These are phyloP conservation scores for Decapterus maruadsi DNA, from an alignment of 2,797 vertebrate species.

Conservation along the genomic window DNA sequence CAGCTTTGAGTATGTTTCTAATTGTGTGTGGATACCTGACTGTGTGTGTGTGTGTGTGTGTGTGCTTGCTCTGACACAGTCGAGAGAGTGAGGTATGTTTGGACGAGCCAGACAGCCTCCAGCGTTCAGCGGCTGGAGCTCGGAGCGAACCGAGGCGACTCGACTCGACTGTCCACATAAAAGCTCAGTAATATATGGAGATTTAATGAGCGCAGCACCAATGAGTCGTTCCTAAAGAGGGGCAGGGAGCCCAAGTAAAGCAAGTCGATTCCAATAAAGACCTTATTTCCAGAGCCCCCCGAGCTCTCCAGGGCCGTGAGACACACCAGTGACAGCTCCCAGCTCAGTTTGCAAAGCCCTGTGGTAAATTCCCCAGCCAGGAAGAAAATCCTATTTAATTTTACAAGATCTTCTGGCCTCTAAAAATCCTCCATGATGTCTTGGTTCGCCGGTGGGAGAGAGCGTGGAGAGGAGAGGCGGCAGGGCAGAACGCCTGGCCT, in stretches of 20 bases:
- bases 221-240: conserved; percentile 72
- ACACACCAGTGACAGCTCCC: conserved; percentile 81
- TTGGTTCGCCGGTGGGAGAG: conserved; percentile 62
- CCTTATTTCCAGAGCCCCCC: conserved; percentile 73
- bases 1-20: background rate
- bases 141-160: conserved; percentile 23
- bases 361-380: conserved; percentile 80
- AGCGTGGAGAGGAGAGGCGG: conserved; percentile 32
- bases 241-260: conserved; percentile 77
- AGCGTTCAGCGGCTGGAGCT: conserved; percentile 30
- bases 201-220: conserved; percentile 77
- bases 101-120: conserved; percentile 38
- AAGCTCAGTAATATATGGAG: conserved; percentile 69
- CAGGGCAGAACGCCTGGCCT: conserved; percentile 45
- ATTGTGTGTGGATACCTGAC: conserved; percentile 10
- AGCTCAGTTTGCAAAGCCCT: conserved; percentile 78
- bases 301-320: conserved; percentile 62
- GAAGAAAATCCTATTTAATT: conserved; percentile 87
- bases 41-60: conserved; percentile 19
- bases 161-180: conserved; percentile 69
- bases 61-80: conserved; percentile 21
- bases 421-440: conserved; percentile 77
- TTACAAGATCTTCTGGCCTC: conserved; percentile 84
- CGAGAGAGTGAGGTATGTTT: conserved; percentile 24
- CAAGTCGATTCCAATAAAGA: conserved; percentile 76